Percentiles rank a stretch among this genome's conserved stretches.
These are phyloP conservation scores for Spinibarbus caldwelli DNA, from an alignment of 2,797 vertebrate genomes.

Conservation along the genomic window DNA sequence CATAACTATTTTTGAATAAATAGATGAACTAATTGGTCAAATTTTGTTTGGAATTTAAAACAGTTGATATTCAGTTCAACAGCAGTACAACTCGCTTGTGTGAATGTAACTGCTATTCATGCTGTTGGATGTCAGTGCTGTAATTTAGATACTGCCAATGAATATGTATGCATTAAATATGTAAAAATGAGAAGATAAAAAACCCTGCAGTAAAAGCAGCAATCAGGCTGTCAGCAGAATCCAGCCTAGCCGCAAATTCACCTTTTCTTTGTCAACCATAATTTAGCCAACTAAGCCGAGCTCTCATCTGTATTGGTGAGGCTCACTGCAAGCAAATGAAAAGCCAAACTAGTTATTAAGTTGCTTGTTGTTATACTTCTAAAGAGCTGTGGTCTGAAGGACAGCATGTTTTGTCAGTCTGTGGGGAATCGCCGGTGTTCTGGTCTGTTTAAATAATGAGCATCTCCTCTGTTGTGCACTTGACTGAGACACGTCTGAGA, in stretches of 20 bases:
- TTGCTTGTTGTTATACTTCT: constrained; percentile 25
- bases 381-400: constrained; percentile 6
- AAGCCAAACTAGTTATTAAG: constrained; percentile 20
- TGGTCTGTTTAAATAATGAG: constrained; percentile 44
- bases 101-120: background rate
- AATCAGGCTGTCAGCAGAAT: background rate
- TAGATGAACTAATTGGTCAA: no score
- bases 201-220: background rate
- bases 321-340: background rate
- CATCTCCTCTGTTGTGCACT: constrained; percentile 36
- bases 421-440: constrained; percentile 18
- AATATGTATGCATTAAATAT: background rate
- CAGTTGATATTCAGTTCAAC: background rate
- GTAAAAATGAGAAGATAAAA: background rate
- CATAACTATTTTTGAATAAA: background rate
- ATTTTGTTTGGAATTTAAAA: background rate
- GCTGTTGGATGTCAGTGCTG: background rate
- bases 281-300: background rate
- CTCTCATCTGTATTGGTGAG: background rate
- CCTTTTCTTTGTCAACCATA: constrained; percentile 11
- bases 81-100: no score
- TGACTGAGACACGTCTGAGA: constrained; percentile 28
- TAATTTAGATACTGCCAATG: background rate
- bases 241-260: background rate
- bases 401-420: background rate